Base-by-base conservation (phyloP, 2,888 invertebrate species). In the Ornithoptera alexandrae region DNA sequence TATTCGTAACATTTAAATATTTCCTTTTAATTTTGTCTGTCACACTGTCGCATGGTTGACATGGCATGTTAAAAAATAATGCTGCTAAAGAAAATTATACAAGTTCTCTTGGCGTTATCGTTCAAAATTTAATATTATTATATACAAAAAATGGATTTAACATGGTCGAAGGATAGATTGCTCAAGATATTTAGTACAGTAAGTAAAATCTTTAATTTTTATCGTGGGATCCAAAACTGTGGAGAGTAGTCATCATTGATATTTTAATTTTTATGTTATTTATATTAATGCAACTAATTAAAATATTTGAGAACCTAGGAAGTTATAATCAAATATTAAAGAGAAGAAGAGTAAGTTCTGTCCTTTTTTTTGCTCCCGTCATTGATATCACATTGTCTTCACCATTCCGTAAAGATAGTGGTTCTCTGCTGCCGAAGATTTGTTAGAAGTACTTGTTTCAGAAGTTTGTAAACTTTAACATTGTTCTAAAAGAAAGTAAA, bases 91-190 rank as follows among this genome's bases (percentile, higher is more conserved):
- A 71, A 75, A 73, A 75, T 74, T 74, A 50, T 50, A 65, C 65
- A 68, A 72, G 72, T 74, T 71, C 63, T 62, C 24, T 42, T 65
- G 8, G 24, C 36, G n/a, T 22, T 18, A 18, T 58, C 36, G 61
- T 65, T 65, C 62, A 56, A 30, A 62, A 8, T 70, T 62, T 42
- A 56, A 53, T 69, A 65, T 66, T 68, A 57, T 58, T 24, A 71
- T 71, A 67, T 71, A 36, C 53, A 46, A 62, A 77, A 75, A 70
- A 84, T 84, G 84, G 81, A 83, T 69, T 74, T 83, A 65, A 70
- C 84, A 36, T 82, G 83, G 78, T 76, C 80, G 24, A 79, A 81
- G 72, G 79, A 78, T 42, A 84, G 78, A 77, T 75, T 79, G 64
- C 74, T 75, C 68, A 80, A 80, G 74, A 77, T 79, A 72, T 77